Conservation (phyloP, 2,888 invertebrate genomes). For the Macrophya annulata region DNA sequence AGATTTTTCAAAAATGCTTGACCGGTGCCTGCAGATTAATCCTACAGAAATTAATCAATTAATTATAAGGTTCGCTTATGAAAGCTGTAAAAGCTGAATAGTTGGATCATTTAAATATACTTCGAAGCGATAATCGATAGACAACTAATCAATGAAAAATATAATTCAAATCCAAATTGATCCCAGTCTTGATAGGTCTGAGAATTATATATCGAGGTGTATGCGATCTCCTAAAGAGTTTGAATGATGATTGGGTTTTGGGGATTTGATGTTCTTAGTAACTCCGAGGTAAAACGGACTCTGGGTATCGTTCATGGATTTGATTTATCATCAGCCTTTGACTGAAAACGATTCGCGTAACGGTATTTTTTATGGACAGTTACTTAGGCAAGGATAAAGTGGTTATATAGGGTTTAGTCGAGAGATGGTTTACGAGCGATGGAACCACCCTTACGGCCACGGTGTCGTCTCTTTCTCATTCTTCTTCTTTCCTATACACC, state of each 20-base stretch:
- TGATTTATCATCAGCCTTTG: constrained; percentile 33
- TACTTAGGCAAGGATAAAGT: constrained; percentile 44
- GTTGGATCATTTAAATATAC: neutral
- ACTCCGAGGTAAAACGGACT: neutral
- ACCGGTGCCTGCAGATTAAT: too few species aligned
- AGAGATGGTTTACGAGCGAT: constrained; percentile 38
- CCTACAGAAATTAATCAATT: too few species aligned
- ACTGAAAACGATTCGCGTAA: constrained; percentile 38
- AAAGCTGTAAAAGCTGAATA: neutral
- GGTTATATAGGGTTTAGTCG: constrained; percentile 29
- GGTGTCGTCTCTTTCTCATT: constrained; percentile 15
- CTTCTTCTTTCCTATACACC: neutral
- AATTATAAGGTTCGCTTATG: too few species aligned
- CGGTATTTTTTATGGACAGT: constrained; percentile 27
- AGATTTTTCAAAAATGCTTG: too few species aligned
- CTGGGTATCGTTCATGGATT: constrained; percentile 6
- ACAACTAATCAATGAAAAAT: neutral
- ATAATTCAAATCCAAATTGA: neutral
- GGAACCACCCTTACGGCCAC: constrained; percentile 24
- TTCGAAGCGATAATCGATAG: neutral
- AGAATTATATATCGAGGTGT: neutral
- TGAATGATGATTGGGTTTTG: neutral
- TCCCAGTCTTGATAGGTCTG: too few species aligned
- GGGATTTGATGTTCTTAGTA: neutral
- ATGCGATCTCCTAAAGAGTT: neutral